Percentiles rank a stretch among this genome's conserved stretches.
Conservation (phyloP, 2,113 vertebrate species). For the Macrotus californicus region DNA sequence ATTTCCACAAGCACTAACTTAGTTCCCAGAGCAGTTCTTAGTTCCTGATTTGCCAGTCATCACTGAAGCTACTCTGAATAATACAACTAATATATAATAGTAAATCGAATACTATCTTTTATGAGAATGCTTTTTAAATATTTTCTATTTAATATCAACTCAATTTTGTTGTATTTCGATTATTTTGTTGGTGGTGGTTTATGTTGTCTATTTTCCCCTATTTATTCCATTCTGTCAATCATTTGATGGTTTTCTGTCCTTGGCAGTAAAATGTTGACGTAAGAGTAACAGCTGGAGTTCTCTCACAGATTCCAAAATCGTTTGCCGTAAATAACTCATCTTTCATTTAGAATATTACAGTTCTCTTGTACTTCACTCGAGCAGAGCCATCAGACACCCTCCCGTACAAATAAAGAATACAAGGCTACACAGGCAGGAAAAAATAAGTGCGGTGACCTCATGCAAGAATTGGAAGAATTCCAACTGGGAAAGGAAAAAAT, state of each 20-base stretch:
- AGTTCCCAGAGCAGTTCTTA: neutral
- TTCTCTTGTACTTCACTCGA: neutral
- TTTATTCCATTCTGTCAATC: neutral
- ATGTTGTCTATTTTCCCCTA: neutral
- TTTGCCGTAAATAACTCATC: constrained; percentile 9
- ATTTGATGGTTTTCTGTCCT: neutral
- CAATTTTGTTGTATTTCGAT: neutral
- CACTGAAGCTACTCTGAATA: neutral
- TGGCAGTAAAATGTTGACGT: neutral
- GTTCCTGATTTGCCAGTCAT: neutral
- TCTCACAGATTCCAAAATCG: neutral
- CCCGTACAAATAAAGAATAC: neutral
- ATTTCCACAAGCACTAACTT: neutral
- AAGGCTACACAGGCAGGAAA: neutral
- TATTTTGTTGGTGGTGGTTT: neutral
- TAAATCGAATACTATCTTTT: neutral
- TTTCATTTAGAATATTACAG: constrained; percentile 23
- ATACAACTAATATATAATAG: neutral
- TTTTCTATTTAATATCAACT: neutral
- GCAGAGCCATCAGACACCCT: neutral
- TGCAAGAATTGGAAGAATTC: neutral
- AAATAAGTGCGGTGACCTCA: neutral
- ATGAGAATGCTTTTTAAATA: neutral
- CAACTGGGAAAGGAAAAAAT: neutral
- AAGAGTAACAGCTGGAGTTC: neutral